These are phyloP conservation scores for Volucella bombylans DNA, from an alignment of 2,888 invertebrate genomes.

Conservation along the genomic window DNA sequence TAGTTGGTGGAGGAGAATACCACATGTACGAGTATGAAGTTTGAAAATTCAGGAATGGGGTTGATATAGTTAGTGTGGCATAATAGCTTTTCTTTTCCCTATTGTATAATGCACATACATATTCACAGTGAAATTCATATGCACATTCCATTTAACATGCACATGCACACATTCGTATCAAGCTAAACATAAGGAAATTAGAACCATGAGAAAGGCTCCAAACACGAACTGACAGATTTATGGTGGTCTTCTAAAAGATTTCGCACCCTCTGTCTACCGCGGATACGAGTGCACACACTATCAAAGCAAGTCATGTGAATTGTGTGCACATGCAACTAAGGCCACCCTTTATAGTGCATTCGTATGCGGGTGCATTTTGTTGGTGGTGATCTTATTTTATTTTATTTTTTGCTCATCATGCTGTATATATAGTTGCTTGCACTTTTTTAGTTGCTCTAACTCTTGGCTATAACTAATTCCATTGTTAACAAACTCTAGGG, in stretches of 20 bases:
- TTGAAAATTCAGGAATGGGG: conserved; percentile 13
- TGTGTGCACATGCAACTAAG: conserved; percentile 25
- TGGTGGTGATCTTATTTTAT: conserved; percentile 61
- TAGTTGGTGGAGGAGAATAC: background rate
- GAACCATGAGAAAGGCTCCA: conserved; percentile 70
- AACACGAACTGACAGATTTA: conserved; percentile 70
- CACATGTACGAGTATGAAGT: too few species aligned
- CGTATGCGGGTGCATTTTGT: conserved; percentile 56
- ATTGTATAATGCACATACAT: background rate
- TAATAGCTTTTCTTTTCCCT: conserved; percentile 47
- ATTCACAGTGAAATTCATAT: too few species aligned
- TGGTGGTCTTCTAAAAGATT: conserved; percentile 71
- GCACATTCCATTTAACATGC: conserved; percentile 11
- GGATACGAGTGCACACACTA: background rate
- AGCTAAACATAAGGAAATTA: conserved; percentile 71
- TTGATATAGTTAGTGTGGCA: conserved; percentile 50
- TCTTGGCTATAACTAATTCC: conserved; percentile 56
- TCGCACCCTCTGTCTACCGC: conserved; percentile 59
- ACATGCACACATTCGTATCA: conserved; percentile 58
- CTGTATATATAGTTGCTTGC: background rate
- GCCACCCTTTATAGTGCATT: conserved; percentile 14
- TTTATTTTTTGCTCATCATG: background rate
- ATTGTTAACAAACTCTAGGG: conserved; percentile 74
- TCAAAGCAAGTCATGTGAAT: conserved; percentile 37
- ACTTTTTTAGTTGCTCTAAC: background rate